Base-by-base conservation (phyloP, 2,797 vertebrate species). In the Sebastes kiyomatsui region DNA sequence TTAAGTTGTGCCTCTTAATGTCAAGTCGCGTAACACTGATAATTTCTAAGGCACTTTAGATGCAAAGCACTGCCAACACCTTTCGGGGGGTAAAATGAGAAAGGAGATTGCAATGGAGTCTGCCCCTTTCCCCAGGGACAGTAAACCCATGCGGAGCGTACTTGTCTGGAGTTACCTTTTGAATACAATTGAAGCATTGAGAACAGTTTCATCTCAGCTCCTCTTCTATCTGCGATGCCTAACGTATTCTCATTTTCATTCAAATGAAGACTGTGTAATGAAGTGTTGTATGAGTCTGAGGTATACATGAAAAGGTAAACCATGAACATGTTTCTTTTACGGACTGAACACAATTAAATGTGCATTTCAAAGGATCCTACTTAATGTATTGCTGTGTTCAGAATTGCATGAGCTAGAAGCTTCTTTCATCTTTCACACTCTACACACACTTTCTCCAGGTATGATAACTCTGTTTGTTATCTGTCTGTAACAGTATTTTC, bases 11-110 rank as follows among this genome's bases (percentile, higher is more conserved):
- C 76, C 72, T 86, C 69, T 80, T 83, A 74, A 88, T 84, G 84
- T 87, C 81, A 87, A 72, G 80, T 80, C 79, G 72, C 84, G 81
- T 80, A 89, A 82, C 77, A 77, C 75, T 82, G 81, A 89, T 89
- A 6, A 85, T 90, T 92, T 93, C 60, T 12, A 58, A 78, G 75
- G 75, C 59, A 87, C 82, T 92, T 93, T 82, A 81, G 79, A 94
- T 91, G 87, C 86, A 90, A 89, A 92, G 83, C 72, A 72, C 84
- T 83, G 67, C 76, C 81, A 90, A 85, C 85, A 90, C 85, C 84
- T 88, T 91, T 88, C 20, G 35, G 71, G 61, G 61, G 79, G 62
- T 85, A 81, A 89, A 88, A 89, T 83, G 73, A 90, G 81, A 89
- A 85, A 88, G 46, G 81, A 79, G 77, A 89, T 90, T 84, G 71